Conservation (phyloP, 2,888 invertebrate species). For the Dryomyza anilis region DNA sequence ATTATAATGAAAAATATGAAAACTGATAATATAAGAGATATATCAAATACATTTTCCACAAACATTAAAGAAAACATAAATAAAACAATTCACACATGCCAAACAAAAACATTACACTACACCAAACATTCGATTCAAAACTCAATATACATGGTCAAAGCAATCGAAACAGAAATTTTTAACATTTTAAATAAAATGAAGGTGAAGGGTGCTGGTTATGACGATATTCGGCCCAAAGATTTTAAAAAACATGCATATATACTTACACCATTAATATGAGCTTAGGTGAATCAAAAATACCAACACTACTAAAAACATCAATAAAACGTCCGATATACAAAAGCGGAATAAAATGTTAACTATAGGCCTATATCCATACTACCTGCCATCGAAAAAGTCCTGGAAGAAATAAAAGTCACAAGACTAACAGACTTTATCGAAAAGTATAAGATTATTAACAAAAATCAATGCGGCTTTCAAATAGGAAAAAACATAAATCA, state of each 20-base stretch:
- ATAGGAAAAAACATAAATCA: slow-evolving; percentile 15
- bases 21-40: too few species aligned
- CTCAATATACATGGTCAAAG: background rate
- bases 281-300: too few species aligned
- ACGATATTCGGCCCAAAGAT: too few species aligned
- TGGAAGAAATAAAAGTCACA: slow-evolving; percentile 24
- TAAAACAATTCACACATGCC: slow-evolving; percentile 7
- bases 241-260: slow-evolving; percentile 3
- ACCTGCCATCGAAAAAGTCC: slow-evolving; percentile 9
- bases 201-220: background rate
- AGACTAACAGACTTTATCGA: slow-evolving; percentile 2
- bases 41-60: slow-evolving; percentile 1
- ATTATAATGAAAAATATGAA: slow-evolving; percentile 9
- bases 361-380: too few species aligned
- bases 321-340: slow-evolving; percentile 12
- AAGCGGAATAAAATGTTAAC: slow-evolving; percentile 18
- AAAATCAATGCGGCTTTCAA: slow-evolving; percentile 11
- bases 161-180: slow-evolving; percentile 13
- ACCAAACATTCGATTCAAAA: background rate
- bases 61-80: slow-evolving; percentile 10
- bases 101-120: background rate
- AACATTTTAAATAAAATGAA: slow-evolving; percentile 10
- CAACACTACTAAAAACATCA: slow-evolving; percentile 7
- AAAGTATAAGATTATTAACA: slow-evolving; percentile 9
- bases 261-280: slow-evolving; percentile 11